Evolutionary conservation across 2,888 invertebrate genomes (phyloP).

Genomic region (Phanerotoma sp.): DNA sequence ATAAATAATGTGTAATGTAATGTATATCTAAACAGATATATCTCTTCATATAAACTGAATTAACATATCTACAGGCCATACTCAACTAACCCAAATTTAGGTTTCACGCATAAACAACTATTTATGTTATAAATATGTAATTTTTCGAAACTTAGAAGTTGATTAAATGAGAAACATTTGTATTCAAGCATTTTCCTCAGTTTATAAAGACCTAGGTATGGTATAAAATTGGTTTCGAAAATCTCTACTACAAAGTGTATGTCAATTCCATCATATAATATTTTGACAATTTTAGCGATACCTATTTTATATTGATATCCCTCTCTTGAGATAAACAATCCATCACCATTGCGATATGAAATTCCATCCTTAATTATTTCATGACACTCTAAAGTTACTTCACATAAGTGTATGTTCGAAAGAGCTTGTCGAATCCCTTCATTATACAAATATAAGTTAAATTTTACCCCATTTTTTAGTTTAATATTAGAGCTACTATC

Average conservation of each 20-base stretch:
- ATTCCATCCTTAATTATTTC: neutral
- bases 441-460: slow-evolving; percentile 11
- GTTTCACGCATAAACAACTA: slow-evolving; percentile 21
- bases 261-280: neutral
- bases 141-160: slow-evolving; percentile 22
- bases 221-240: neutral
- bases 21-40: neutral
- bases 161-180: slow-evolving; percentile 13
- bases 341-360: neutral
- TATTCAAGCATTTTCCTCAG: slow-evolving; percentile 9
- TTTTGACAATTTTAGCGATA: neutral
- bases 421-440: neutral
- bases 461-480: slow-evolving; percentile 2
- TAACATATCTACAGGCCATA: neutral
- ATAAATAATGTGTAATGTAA: neutral
- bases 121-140: slow-evolving; percentile 18
- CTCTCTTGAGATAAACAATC: neutral
- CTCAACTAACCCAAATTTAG: slow-evolving; percentile 19
- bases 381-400: neutral
- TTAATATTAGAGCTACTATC: slow-evolving; percentile 19
- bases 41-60: neutral
- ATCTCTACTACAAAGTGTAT: neutral
- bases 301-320: neutral
- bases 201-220: neutral
- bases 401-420: neutral